These are phyloP conservation scores for Hyperoplus lanceolatus DNA, from an alignment of 2,797 vertebrate species.

Conservation along the genomic window DNA sequence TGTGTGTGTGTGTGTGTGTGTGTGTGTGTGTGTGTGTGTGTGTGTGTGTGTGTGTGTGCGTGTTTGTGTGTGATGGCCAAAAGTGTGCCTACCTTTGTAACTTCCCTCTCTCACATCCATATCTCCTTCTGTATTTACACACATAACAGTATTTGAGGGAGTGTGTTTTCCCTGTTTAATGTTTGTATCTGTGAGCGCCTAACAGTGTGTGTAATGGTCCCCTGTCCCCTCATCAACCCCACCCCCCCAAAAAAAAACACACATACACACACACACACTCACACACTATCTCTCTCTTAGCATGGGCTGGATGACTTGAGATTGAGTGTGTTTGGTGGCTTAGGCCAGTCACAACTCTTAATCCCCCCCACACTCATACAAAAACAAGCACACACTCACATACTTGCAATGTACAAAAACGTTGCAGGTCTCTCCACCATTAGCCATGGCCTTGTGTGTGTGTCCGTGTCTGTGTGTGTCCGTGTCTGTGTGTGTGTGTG, in stretches of 20 bases:
- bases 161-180: conserved; percentile 67
- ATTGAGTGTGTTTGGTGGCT: conserved; percentile 76
- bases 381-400: conserved; percentile 64
- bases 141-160: conserved; percentile 56
- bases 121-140: conserved; percentile 67
- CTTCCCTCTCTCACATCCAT: conserved; percentile 51
- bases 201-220: conserved; percentile 82
- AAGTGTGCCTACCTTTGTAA: conserved; percentile 51
- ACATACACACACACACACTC: conserved; percentile 62
- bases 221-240: conserved; percentile 74
- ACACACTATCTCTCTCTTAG: conserved; percentile 43
- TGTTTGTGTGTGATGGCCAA: conserved; percentile 7
- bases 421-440: conserved; percentile 75
- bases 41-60: conserved; percentile 25
- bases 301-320: conserved; percentile 71
- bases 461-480: conserved; percentile 61
- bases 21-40: conserved; percentile 14
- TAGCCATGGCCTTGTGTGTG: conserved; percentile 75
- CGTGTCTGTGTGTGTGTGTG: conserved; percentile 51
- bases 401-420: conserved; percentile 36
- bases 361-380: conserved; percentile 68
- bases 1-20: conserved; percentile 34
- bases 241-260: conserved; percentile 55
- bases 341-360: conserved; percentile 71
- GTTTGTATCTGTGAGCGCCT: conserved; percentile 70